Conservation (phyloP, 2,888 invertebrate species). For the Ditylenchus weischeri region DNA sequence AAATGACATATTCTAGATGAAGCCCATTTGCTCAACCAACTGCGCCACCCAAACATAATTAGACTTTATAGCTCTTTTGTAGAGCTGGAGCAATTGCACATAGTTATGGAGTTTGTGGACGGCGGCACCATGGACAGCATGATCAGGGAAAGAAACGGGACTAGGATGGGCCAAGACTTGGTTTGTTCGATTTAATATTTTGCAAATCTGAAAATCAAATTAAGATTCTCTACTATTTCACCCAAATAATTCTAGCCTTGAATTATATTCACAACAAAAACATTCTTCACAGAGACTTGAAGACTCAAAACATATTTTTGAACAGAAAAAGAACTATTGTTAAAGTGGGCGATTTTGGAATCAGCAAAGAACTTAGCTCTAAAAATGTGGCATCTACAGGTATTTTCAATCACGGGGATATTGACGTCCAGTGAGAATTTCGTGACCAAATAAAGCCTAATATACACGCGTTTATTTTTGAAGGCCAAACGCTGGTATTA, state of each 20-base stretch:
- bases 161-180: constrained; percentile 65
- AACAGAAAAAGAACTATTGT: constrained; percentile 66
- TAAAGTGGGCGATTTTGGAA: constrained; percentile 70
- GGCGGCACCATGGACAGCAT: constrained; percentile 71
- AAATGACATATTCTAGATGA: constrained; percentile 37
- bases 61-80: constrained; percentile 60
- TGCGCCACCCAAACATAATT: constrained; percentile 75
- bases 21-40: constrained; percentile 69
- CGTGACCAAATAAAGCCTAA: neutral
- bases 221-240: constrained; percentile 45
- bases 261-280: constrained; percentile 76
- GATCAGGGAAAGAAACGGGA: constrained; percentile 62
- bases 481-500: no score
- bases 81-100: constrained; percentile 65
- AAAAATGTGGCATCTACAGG: constrained; percentile 62
- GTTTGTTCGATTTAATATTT: constrained; percentile 17
- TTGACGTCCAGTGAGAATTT: constrained; percentile 68
- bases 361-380: constrained; percentile 69
- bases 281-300: constrained; percentile 75
- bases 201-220: neutral
- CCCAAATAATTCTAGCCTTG: constrained; percentile 70
- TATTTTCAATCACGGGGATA: constrained; percentile 69
- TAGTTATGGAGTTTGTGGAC: constrained; percentile 83
- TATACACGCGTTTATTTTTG: no score
- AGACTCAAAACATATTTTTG: constrained; percentile 77